A percentile compares a stretch with the other conserved stretches of the same genome.
Conservation (phyloP, 37 sponge, comb jelly and placozoan genomes). For the Cladorhizidae sp. region DNA sequence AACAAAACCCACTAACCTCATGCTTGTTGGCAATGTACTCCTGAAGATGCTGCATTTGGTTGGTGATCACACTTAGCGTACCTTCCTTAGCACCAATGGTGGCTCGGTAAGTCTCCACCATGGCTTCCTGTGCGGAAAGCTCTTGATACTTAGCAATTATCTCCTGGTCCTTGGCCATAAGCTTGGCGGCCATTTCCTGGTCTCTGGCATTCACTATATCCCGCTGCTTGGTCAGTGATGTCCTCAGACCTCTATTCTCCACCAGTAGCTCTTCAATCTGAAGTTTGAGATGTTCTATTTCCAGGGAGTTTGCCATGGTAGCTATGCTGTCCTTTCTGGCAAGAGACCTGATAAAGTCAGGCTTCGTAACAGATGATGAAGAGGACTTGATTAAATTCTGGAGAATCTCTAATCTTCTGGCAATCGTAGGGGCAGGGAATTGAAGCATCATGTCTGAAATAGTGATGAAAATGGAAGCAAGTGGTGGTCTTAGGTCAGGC, state of each 20-base stretch:
- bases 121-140: slow-evolving; percentile 16
- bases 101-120: slow-evolving; percentile 16
- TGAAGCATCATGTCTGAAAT: slow-evolving; percentile 37
- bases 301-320: slow-evolving; percentile 26
- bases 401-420: slow-evolving; percentile 14
- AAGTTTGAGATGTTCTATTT: slow-evolving; percentile 37
- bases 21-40: slow-evolving; percentile 38
- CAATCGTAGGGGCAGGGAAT: slow-evolving; percentile 21
- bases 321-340: slow-evolving; percentile 16
- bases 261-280: slow-evolving; percentile 44
- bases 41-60: slow-evolving; percentile 35
- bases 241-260: slow-evolving; percentile 26
- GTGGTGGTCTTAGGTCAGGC: slow-evolving; percentile 8
- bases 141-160: slow-evolving; percentile 41
- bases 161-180: slow-evolving; percentile 67
- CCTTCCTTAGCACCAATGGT: slow-evolving; percentile 45
- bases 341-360: not conserved
- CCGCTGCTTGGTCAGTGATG: slow-evolving; percentile 37
- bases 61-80: slow-evolving; percentile 14
- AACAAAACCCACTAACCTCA: slow-evolving; percentile 27
- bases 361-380: not conserved
- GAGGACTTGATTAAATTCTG: not conserved
- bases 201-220: slow-evolving; percentile 38
- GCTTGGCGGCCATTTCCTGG: slow-evolving; percentile 57
- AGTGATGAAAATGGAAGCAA: slow-evolving; percentile 1